These are phyloP conservation scores for Pitta sordida DNA, from an alignment of 2,113 vertebrate genomes.

Conservation along the genomic window DNA sequence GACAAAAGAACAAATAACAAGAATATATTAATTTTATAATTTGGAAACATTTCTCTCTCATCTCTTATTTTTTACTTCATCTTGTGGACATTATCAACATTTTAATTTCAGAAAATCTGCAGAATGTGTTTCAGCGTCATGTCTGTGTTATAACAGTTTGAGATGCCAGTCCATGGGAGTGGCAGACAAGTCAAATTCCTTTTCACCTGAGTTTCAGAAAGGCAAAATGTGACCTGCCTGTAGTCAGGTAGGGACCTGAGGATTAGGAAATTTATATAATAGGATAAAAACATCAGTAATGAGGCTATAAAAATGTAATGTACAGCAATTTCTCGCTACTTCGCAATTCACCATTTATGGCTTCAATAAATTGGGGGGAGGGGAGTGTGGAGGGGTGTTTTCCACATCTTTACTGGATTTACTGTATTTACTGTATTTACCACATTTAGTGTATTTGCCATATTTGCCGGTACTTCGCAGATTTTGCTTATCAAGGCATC, in stretches of 20 bases:
- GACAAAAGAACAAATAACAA: not conserved
- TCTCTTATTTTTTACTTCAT: not conserved
- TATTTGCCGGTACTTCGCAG: no score
- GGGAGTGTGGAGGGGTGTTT: no score
- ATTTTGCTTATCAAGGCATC: no score
- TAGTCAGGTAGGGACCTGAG: not conserved
- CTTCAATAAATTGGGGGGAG: no score
- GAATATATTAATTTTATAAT: not conserved
- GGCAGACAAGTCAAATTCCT: not conserved
- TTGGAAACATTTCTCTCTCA: not conserved
- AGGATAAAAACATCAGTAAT: not conserved
- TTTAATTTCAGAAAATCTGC: not conserved
- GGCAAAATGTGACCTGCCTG: not conserved
- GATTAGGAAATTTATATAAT: not conserved
- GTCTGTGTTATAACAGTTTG: not conserved
- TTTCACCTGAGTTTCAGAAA: not conserved
- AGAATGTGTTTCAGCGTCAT: not conserved
- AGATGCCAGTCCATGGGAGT: not conserved
- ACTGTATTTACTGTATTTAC: no score
- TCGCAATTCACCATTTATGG: no score
- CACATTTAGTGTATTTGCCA: no score
- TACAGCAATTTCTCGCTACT: no score
- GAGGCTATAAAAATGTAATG: not conserved
- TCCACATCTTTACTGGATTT: no score
- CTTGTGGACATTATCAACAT: not conserved